Base-by-base conservation (phyloP, 2,797 vertebrate genomes). In the Pogonophryne albipinna region DNA sequence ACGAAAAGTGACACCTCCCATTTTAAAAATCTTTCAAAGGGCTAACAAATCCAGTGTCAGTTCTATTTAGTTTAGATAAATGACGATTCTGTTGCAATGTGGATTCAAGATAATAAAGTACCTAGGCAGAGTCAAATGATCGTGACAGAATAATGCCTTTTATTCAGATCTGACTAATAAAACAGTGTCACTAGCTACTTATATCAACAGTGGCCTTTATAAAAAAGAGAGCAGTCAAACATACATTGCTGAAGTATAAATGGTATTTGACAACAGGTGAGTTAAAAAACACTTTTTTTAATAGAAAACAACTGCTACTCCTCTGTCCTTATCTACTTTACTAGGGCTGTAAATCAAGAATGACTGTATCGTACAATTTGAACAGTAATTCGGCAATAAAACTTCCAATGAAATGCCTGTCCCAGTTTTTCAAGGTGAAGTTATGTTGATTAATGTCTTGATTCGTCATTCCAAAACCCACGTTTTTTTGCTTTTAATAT, bases 31-130 rank as follows among this genome's bases (percentile, higher is more conserved):
- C 79, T 71, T 77, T 74, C 70, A 81, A 77, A 86, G 79, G 23
- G 60, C 75, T 51, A 87, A 85, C 79, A 89, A 85, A 87, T 86
- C 74, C 64, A 72, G 47, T 79, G 86, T 88, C 87, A 76, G 50
- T 72, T 85, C 56, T 61, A 16, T 74, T 89, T 85, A 84, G 83
- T 9, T 60, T 63, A 60, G 83, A 76, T 61, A 74, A 86, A 82
- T 79, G 12, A 76, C 19, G 23, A 71, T 85, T 79, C 47, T 38
- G 42, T 55, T 61, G 47, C 59, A 63, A 41, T 70, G 78, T 74
- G 15, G 58, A 51, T n/a, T 15, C 2, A 19, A 61, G 68, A 65
- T 67, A 50, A 67, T 66, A 14, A 71, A 67, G 62, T 66, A 74
- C 38, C 60, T 66, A 1, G 71, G 38, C n/a, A 16, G 13, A 60